phyloP scores from a whole-genome alignment of 1,140 invertebrate species.

The Asobara japonica region DNA sequence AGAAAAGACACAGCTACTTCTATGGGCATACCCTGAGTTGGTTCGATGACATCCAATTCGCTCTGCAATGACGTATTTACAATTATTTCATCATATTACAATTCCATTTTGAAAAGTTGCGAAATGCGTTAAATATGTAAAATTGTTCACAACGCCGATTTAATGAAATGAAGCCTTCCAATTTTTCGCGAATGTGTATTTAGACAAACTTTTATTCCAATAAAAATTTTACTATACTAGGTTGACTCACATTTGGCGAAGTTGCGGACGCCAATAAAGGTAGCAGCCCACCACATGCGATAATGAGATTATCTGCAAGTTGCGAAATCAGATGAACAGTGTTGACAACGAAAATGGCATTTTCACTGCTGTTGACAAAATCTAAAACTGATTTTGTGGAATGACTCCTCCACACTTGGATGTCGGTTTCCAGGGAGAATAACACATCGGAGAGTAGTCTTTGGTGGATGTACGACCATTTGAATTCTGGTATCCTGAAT shows the following conservation, averaged over 20 bases:
- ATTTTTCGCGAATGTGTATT: slow-evolving; percentile 2
- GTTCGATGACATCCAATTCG: slow-evolving; percentile 97
- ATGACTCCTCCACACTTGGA: slow-evolving; percentile 94
- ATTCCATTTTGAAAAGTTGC: too few species aligned
- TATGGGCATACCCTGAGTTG: slow-evolving; percentile 98
- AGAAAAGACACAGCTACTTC: slow-evolving; percentile 97
- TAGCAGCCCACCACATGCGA: slow-evolving; percentile 96
- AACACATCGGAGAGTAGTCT: slow-evolving; percentile 95
- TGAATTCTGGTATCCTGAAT: slow-evolving; percentile 98
- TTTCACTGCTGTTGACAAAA: slow-evolving; percentile 97
- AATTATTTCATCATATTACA: slow-evolving; percentile 16
- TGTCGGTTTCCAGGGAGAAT: slow-evolving; percentile 96
- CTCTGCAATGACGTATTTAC: slow-evolving; percentile 73
- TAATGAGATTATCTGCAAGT: slow-evolving; percentile 98
- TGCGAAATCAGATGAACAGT: slow-evolving; percentile 99
- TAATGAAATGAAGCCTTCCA: too few species aligned
- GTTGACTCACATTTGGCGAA: slow-evolving; percentile 92
- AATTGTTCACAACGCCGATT: neutral
- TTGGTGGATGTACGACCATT: slow-evolving; percentile 99
- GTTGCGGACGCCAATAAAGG: slow-evolving; percentile 97
- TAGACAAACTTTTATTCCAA: slow-evolving; percentile 26
- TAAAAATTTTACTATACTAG: neutral
- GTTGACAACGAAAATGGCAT: slow-evolving; percentile 99
- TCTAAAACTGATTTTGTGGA: slow-evolving; percentile 97
- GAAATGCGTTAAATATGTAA: neutral